These are phyloP conservation scores for Pterostichus madidus DNA, from an alignment of 2,888 invertebrate species.

Conservation along the genomic window DNA sequence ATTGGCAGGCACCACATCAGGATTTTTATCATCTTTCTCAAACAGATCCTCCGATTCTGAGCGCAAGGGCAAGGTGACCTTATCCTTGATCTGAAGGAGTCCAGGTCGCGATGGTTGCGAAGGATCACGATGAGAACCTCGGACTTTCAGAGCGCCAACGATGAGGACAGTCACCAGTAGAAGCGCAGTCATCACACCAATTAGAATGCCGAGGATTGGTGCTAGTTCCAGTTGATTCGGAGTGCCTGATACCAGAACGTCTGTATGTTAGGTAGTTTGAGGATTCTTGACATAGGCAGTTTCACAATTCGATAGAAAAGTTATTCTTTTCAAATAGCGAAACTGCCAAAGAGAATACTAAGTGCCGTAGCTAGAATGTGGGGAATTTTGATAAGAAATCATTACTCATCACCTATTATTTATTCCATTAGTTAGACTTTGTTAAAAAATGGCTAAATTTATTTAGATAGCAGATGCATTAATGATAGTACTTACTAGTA, in stretches of 20 bases:
- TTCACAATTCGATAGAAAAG: conserved; percentile 11
- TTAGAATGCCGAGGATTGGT: conserved; percentile 82
- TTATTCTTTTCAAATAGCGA: not conserved
- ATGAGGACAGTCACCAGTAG: conserved; percentile 83
- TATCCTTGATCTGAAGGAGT: conserved; percentile 83
- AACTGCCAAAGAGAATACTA: not conserved
- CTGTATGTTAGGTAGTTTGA: conserved; percentile 43
- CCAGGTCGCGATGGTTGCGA: conserved; percentile 78
- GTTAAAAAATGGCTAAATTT: too few relatives aligned
- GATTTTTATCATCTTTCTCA: conserved; percentile 91
- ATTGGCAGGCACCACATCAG: conserved; percentile 92
- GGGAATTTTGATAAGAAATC: conserved; percentile 5
- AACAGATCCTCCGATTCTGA: conserved; percentile 85
- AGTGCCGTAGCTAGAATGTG: conserved; percentile 35
- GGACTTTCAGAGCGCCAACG: conserved; percentile 81
- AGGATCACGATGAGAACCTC: conserved; percentile 79
- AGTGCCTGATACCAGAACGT: conserved; percentile 77
- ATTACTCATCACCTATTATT: not conserved
- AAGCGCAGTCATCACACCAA: conserved; percentile 85
- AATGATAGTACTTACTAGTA: too few relatives aligned
- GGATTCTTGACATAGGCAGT: conserved; percentile 8
- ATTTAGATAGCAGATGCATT: too few relatives aligned
- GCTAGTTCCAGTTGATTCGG: conserved; percentile 79
- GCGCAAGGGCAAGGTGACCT: conserved; percentile 83
- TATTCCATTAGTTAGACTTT: too few relatives aligned